Evolutionary conservation across 2,113 vertebrate species (phyloP).

Genomic region (Bubo blakistoni): DNA sequence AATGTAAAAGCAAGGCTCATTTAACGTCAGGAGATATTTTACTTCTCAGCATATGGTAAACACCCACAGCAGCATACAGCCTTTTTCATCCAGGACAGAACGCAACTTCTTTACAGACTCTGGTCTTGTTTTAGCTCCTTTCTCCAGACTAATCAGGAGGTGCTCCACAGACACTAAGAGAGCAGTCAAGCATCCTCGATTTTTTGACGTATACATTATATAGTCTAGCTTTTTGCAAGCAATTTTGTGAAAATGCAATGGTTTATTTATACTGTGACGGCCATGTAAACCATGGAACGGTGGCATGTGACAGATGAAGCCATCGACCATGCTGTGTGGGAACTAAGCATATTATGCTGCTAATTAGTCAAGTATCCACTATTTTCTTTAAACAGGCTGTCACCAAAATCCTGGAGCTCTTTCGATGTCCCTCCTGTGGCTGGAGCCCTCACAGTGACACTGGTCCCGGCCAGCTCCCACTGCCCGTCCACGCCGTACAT

Average conservation of each 20-base stretch:
- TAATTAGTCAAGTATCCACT: background rate
- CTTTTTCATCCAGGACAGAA: background rate
- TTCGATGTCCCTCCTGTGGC: background rate
- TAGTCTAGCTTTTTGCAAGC: background rate
- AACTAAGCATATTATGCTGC: too few relatives aligned
- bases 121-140: background rate
- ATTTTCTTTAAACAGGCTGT: background rate
- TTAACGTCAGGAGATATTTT: background rate
- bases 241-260: background rate
- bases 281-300: background rate
- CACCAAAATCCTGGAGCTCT: background rate
- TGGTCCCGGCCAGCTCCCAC: background rate
- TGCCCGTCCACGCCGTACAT: fast-evolving
- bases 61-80: background rate
- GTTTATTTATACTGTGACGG: background rate
- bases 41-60: background rate
- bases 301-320: background rate
- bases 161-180: background rate
- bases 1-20: background rate
- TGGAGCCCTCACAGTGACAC: background rate
- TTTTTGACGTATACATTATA: background rate
- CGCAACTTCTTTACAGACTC: fast-evolving
- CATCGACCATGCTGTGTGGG: background rate
- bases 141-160: background rate
- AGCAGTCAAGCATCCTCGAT: background rate